phyloP scores from a whole-genome alignment of 2,888 invertebrate genomes.

The Bellardia bayeri region DNA sequence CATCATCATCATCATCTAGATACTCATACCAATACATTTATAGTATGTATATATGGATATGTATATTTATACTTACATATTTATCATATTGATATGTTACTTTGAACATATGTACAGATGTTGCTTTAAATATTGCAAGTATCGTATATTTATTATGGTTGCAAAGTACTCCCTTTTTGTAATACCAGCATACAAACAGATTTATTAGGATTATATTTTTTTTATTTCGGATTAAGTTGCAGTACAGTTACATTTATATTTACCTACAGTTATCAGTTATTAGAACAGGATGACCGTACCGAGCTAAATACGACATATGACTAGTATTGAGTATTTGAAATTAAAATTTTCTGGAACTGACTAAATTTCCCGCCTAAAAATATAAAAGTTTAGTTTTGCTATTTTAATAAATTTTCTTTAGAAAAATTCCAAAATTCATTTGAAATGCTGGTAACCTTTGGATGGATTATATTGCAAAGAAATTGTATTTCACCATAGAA shows the following conservation, averaged over 20 bases:
- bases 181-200: slow-evolving; percentile 1
- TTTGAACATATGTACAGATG: slow-evolving; percentile 47
- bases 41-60: too few relatives aligned
- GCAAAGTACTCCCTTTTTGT: slow-evolving; percentile 14
- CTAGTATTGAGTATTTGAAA: too few relatives aligned
- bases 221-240: background rate
- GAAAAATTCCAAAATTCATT: too few relatives aligned
- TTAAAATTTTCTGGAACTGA: too few relatives aligned
- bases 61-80: background rate
- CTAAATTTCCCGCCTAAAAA: too few relatives aligned
- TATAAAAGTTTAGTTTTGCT: too few relatives aligned
- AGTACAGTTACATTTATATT: slow-evolving; percentile 4
- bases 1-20: slow-evolving; percentile 18
- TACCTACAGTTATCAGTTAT: background rate
- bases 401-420: too few relatives aligned
- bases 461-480: too few relatives aligned
- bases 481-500: too few relatives aligned
- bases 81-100: slow-evolving; percentile 56
- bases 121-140: background rate
- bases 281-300: too few relatives aligned
- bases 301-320: too few relatives aligned
- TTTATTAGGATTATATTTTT: slow-evolving; percentile 14
- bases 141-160: slow-evolving; percentile 24
- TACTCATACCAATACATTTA: slow-evolving; percentile 34
- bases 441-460: too few relatives aligned